Conservation (phyloP, 2,888 invertebrate species). For the Gibbula magus region DNA sequence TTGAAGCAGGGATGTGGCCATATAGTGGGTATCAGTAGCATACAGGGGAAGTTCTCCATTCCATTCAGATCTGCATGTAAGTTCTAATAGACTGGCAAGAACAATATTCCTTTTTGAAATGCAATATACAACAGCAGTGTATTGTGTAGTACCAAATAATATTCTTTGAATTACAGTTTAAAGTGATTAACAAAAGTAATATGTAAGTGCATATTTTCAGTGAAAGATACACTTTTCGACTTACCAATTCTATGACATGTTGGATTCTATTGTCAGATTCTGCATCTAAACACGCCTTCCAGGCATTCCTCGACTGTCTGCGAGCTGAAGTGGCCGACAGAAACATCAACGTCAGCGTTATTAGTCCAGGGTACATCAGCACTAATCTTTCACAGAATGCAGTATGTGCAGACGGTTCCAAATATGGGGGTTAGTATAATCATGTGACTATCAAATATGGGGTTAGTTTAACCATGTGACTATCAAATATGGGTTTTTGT, state of each 20-base stretch:
- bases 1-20: constrained; percentile 84
- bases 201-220: too few relatives aligned
- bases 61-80: constrained; percentile 82
- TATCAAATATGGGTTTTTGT: too few relatives aligned
- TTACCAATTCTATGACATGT: not conserved
- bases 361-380: constrained; percentile 92
- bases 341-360: constrained; percentile 88
- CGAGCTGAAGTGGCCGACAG: constrained; percentile 88
- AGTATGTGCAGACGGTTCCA: constrained; percentile 85
- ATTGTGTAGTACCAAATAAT: too few relatives aligned
- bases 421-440: constrained; percentile 68
- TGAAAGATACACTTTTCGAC: not conserved
- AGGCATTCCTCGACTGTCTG: constrained; percentile 93
- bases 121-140: too few relatives aligned
- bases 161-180: too few relatives aligned
- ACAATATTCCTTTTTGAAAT: too few relatives aligned
- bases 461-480: too few relatives aligned
- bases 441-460: not conserved
- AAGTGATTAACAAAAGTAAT: too few relatives aligned
- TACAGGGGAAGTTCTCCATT: constrained; percentile 93
- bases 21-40: constrained; percentile 91
- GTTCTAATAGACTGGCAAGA: constrained; percentile 41
- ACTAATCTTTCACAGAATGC: constrained; percentile 96
- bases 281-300: constrained; percentile 95
- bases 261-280: constrained; percentile 78